Evolutionary conservation across 2,888 invertebrate species (phyloP), one percentile per base, ranked within the genome.

Genomic region (Yponomeuta malinellus): DNA sequence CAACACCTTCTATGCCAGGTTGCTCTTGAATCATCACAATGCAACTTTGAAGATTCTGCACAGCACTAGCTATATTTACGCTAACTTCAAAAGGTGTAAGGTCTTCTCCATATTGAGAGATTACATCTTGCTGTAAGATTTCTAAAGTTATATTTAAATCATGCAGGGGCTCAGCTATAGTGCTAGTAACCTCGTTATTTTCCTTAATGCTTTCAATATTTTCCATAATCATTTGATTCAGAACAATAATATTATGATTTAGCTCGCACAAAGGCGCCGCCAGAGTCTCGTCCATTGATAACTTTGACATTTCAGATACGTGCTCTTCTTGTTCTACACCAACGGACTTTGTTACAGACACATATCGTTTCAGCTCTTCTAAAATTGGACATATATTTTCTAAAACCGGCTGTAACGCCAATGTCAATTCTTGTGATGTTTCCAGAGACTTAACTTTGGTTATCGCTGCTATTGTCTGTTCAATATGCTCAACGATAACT

Each of bases 1-100:
- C 90, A 6, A 83, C 78, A 10, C 83, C 87, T 78, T 94, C 94
- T 63, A 94, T 73, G 72, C 87, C 80, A 74, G 78, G 78, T 75
- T 93, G 89, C 76, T 93, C 90, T 73, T 90, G 85, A 74, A 93
- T 86, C 73, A 92, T 80, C 10, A 92, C 76, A 68, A 93, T 87
- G 76, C 91, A 92, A 74, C 85, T 89, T 75, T 91, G 86, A 59
- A 92, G 74, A 74, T 81, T 88, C 79, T 90, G 85, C 52, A 89
- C 84, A 9, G 84, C 85, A 73, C 80, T 87, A 48, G 87, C 90
- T 67, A 92, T 81, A 71, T 84, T 86, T 8, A 81, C 70, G 73
- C 78, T 84, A 2, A 86, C 76, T 48, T 86, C 83, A 73, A 79
- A 80, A 23, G 82, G 76, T 9, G 76, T 76, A 37, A 84, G 63